These are phyloP conservation scores for Ailurus styani DNA, from an alignment of 2,113 vertebrate species.

Conservation along the genomic window DNA sequence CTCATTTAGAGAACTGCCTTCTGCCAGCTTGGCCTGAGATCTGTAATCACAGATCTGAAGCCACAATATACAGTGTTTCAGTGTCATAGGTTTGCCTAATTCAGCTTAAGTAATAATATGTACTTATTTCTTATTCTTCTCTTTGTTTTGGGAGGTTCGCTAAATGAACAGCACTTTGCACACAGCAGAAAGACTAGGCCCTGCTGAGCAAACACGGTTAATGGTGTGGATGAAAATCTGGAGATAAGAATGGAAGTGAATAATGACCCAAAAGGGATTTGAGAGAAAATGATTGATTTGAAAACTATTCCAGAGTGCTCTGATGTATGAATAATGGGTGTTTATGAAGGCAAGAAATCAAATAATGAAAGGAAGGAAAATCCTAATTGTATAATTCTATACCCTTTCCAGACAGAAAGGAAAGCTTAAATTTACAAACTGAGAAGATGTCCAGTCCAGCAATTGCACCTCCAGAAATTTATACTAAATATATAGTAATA, in stretches of 20 bases:
- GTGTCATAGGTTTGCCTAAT: background rate
- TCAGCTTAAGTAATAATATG: background rate
- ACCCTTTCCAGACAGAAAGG: background rate
- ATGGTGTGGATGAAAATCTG: background rate
- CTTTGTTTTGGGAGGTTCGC: background rate
- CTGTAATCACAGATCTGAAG: background rate
- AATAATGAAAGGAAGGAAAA: background rate
- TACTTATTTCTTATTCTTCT: background rate
- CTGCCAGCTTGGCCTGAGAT: background rate
- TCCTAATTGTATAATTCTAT: background rate
- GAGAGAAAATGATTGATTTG: background rate
- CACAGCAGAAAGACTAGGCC: background rate
- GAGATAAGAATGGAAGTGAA: background rate
- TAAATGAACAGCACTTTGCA: background rate
- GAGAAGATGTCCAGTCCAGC: background rate
- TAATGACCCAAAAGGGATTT: background rate
- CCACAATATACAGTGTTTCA: background rate
- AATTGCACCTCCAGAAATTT: background rate
- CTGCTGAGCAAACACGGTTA: background rate
- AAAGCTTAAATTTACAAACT: background rate
- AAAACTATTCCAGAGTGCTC: background rate
- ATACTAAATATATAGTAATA: background rate
- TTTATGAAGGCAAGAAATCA: background rate
- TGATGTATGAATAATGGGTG: background rate
- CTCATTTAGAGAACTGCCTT: background rate